Percentiles rank a stretch among this genome's conserved stretches.
Evolutionary conservation across 2,797 vertebrate species (phyloP).

Genomic region (Pantherophis alleghaniensis): DNA sequence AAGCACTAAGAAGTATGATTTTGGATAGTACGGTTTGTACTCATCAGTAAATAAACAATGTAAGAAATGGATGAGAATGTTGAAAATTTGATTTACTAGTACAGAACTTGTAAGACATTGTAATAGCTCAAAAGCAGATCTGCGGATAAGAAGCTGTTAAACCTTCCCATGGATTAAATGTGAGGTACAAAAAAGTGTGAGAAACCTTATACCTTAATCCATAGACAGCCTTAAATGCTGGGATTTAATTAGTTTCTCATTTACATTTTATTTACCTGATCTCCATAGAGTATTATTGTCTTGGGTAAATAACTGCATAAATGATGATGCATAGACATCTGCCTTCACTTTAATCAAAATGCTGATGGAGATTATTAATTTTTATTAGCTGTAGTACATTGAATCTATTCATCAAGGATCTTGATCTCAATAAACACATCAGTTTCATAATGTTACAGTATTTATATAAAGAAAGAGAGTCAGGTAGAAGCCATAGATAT

Average conservation of each 20-base stretch:
- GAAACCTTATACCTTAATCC: conserved; percentile 1
- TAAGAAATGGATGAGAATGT: background rate
- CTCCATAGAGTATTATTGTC: background rate
- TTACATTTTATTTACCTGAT: conserved; percentile 4
- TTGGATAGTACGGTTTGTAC: background rate
- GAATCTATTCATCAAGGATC: background rate
- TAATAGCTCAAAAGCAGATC: background rate
- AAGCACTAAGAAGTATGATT: background rate
- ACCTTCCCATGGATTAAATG: conserved; percentile 6
- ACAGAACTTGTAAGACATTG: background rate
- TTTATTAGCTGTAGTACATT: background rate
- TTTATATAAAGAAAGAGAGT: background rate
- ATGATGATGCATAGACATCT: background rate
- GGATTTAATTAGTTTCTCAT: conserved; percentile 1
- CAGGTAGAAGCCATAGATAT: background rate
- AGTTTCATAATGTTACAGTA: background rate
- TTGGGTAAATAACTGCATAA: background rate
- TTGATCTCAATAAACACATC: background rate
- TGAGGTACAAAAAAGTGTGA: background rate
- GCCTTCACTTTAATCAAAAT: background rate
- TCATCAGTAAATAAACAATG: background rate
- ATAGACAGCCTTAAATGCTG: background rate
- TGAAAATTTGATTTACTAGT: background rate
- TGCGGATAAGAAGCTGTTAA: background rate
- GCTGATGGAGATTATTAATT: background rate